phyloP scores from a whole-genome alignment of 2,113 vertebrate genomes.

The Stegostoma tigrinum region DNA sequence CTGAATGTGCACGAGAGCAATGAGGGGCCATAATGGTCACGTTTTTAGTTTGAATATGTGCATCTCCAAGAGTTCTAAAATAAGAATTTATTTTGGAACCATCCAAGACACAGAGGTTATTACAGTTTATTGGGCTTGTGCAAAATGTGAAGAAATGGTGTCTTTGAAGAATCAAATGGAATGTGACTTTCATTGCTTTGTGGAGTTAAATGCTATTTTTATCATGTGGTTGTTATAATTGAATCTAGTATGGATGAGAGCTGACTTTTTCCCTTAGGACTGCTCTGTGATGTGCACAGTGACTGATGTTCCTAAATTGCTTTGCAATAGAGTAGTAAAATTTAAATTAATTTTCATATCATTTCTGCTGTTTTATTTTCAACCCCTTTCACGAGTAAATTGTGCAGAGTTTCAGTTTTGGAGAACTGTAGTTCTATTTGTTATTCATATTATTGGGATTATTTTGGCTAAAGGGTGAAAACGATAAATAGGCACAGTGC shows the following conservation, averaged over 20 bases:
- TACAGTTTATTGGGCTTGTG: not conserved
- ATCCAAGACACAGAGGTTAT: not conserved
- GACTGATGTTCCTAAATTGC: constrained; percentile 24
- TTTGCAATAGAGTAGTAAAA: not conserved
- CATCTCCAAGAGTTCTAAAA: not conserved
- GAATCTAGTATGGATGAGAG: constrained; percentile 15
- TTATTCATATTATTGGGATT: not conserved
- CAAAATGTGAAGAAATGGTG: not conserved
- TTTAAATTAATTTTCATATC: constrained; percentile 15
- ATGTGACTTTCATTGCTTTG: not conserved
- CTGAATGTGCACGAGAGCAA: not conserved
- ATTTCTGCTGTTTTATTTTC: not conserved
- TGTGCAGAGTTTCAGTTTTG: not conserved
- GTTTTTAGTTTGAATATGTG: not conserved
- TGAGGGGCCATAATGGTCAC: not conserved
- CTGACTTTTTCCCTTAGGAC: not conserved
- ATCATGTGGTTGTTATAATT: not conserved
- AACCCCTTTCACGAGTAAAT: not conserved
- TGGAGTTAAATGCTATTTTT: not conserved
- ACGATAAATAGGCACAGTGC: not conserved
- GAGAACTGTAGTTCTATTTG: not conserved
- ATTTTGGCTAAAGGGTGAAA: not conserved
- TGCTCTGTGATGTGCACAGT: constrained; percentile 1
- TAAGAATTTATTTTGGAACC: not conserved
- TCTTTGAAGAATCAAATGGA: not conserved